A percentile compares a stretch with the other conserved stretches of the same genome.
phyloP scores from a whole-genome alignment of 2,113 vertebrate genomes.

The Ancistrus triradiatus region DNA sequence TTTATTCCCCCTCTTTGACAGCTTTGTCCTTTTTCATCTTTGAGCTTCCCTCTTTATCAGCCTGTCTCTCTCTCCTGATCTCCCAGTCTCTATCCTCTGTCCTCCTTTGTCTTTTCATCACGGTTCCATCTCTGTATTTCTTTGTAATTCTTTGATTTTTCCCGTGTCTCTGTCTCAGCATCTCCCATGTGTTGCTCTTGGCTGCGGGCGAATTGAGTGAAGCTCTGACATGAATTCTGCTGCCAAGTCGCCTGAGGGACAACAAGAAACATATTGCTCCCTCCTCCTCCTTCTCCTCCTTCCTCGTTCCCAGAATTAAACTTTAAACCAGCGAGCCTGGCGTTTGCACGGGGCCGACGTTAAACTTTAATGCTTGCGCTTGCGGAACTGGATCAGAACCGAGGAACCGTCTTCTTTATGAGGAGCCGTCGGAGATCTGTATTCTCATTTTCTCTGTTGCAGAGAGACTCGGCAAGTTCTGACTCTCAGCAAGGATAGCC shows the following conservation, averaged over 20 bases:
- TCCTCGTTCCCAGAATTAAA: slow-evolving; percentile 66
- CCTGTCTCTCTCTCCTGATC: not conserved
- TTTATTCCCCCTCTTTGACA: not conserved
- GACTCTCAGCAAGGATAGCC: too few relatives aligned
- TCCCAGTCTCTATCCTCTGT: not conserved
- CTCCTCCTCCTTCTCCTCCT: slow-evolving; percentile 44
- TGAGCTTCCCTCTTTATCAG: not conserved
- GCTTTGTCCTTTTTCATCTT: not conserved
- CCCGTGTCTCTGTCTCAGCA: not conserved
- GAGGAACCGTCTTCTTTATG: not conserved
- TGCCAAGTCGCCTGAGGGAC: slow-evolving; percentile 60
- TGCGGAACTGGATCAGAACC: slow-evolving; percentile 35
- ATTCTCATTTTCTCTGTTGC: too few relatives aligned
- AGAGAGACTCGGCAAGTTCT: too few relatives aligned
- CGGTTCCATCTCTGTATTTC: not conserved
- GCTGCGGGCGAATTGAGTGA: slow-evolving; percentile 43
- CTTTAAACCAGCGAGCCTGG: slow-evolving; percentile 55
- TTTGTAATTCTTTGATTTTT: not conserved
- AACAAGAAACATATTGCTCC: slow-evolving; percentile 66
- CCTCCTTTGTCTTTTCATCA: not conserved
- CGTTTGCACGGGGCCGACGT: slow-evolving; percentile 43
- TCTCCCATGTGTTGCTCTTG: slow-evolving; percentile 11
- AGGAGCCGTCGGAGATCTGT: not conserved
- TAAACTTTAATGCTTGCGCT: slow-evolving; percentile 63
- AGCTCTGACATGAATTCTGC: slow-evolving; percentile 50